Evolutionary conservation across 2,888 invertebrate genomes (phyloP).

Genomic region (Drosophila bunnanda): DNA sequence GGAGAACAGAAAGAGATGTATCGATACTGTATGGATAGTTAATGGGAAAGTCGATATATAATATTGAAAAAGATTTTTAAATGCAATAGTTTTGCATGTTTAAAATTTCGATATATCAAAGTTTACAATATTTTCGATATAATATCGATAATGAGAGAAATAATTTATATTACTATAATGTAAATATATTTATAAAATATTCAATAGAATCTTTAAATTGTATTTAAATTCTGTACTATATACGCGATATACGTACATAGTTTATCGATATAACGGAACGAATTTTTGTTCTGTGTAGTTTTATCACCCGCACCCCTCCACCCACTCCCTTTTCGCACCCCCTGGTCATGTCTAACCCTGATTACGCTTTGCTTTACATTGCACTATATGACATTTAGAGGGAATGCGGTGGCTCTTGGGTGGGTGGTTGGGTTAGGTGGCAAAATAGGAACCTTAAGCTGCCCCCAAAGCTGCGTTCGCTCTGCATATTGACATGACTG

Average conservation of each 20-base stretch:
- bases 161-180: too few relatives aligned
- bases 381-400: conserved; percentile 9
- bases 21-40: background rate
- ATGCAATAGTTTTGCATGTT: too few relatives aligned
- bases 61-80: background rate
- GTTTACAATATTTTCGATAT: too few relatives aligned
- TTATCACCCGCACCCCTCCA: background rate
- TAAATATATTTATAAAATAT: too few relatives aligned
- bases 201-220: background rate
- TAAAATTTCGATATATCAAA: too few relatives aligned
- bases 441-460: conserved; percentile 28
- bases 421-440: background rate
- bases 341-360: conserved; percentile 19
- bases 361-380: conserved; percentile 27
- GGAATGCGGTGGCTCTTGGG: background rate
- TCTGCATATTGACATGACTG: conserved; percentile 23
- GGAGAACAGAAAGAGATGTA: background rate
- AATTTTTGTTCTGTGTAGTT: background rate
- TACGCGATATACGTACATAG: background rate
- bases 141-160: too few relatives aligned
- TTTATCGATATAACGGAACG: background rate
- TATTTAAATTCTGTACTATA: background rate
- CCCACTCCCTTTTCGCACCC: conserved; percentile 1
- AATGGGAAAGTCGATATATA: background rate
- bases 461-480: conserved; percentile 3